phyloP scores from a whole-genome alignment of 2,797 vertebrate species.

The Spondyliosoma cantharus region DNA sequence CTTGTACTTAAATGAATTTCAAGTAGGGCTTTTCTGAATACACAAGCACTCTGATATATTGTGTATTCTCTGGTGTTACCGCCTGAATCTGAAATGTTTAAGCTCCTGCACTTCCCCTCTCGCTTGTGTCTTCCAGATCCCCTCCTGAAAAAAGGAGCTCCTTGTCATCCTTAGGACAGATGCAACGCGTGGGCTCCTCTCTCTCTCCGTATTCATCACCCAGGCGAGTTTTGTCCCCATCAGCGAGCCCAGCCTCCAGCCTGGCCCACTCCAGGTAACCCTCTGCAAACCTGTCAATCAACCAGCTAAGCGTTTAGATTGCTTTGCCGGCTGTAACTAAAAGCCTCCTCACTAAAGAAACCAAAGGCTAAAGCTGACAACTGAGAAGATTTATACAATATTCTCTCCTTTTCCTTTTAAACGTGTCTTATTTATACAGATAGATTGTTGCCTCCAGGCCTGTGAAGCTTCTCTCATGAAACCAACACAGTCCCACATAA shows the following conservation, averaged over 20 bases:
- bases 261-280: conserved; percentile 90
- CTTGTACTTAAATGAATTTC: conserved; percentile 31
- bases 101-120: not conserved
- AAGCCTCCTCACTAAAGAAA: not conserved
- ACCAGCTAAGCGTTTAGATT: not conserved
- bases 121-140: conserved; percentile 71
- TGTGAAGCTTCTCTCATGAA: not conserved
- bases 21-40: conserved; percentile 19
- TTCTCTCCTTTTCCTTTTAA: not conserved
- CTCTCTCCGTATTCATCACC: conserved; percentile 88
- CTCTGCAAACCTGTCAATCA: conserved; percentile 14
- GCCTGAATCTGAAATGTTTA: conserved; percentile 29
- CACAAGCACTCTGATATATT: conserved; percentile 4
- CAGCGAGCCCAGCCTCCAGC: conserved; percentile 92
- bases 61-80: not conserved
- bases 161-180: conserved; percentile 67
- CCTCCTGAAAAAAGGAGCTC: conserved; percentile 89
- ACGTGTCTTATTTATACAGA: not conserved
- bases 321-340: not conserved
- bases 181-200: conserved; percentile 85
- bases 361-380: not conserved
- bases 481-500: not conserved
- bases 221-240: conserved; percentile 87
- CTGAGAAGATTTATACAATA: not conserved
- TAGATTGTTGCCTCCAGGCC: not conserved